A percentile compares a stretch with the other conserved stretches of the same genome.
Evolutionary conservation across 2,888 invertebrate species (phyloP).

Genomic region (Rotaria sp.): DNA sequence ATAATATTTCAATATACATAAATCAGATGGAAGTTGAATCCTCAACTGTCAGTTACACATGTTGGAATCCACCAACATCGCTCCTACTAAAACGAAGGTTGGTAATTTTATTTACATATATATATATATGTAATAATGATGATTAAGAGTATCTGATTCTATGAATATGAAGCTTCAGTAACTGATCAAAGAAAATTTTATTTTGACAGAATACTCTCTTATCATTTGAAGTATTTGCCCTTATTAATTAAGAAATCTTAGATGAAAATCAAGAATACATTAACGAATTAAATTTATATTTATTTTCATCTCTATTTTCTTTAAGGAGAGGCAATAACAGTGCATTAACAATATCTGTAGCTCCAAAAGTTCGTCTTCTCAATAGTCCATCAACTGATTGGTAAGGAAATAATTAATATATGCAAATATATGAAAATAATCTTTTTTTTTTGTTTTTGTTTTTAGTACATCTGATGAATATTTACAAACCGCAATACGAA

Average conservation of each 20-base stretch:
- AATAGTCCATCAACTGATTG: conserved; percentile 31
- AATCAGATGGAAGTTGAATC: background rate
- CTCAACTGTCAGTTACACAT: background rate
- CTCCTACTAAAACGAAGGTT: background rate
- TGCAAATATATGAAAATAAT: too few relatives aligned
- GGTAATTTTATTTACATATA: background rate
- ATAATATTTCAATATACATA: too few relatives aligned
- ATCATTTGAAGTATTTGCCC: too few relatives aligned
- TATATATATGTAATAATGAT: too few relatives aligned
- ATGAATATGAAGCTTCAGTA: too few relatives aligned
- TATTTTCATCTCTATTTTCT: too few relatives aligned
- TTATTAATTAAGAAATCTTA: too few relatives aligned
- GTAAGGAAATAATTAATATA: background rate
- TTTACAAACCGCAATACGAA: conserved; percentile 60
- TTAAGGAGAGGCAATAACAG: conserved; percentile 76
- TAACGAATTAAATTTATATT: too few relatives aligned
- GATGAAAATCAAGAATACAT: too few relatives aligned
- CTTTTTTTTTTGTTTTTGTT: background rate
- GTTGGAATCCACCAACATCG: background rate
- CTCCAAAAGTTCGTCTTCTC: conserved; percentile 50
- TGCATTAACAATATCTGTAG: conserved; percentile 74
- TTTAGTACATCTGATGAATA: conserved; percentile 59
- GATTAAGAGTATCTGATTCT: too few relatives aligned
- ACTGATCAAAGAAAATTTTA: too few relatives aligned
- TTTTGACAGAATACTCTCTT: too few relatives aligned